These are phyloP conservation scores for Oncorhynchus clarkii DNA, from an alignment of 2,113 vertebrate species.

Conservation along the genomic window DNA sequence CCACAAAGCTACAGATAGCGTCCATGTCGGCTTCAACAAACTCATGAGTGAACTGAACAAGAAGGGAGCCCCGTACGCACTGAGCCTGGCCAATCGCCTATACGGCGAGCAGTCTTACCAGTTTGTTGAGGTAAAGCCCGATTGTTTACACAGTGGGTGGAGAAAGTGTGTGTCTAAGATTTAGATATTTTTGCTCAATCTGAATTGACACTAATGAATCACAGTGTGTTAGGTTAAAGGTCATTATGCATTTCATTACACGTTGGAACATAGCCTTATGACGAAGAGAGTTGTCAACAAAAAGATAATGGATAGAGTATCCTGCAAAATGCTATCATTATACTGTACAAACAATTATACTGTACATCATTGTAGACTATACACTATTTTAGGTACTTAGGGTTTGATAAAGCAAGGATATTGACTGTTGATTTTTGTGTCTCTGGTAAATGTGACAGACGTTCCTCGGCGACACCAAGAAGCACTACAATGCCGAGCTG, in stretches of 20 bases:
- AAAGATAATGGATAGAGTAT: too few relatives aligned
- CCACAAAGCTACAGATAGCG: conserved; percentile 40
- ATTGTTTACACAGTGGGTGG: neutral
- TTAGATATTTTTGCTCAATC: neutral
- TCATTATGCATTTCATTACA: neutral
- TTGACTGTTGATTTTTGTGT: neutral
- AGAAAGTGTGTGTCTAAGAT: neutral
- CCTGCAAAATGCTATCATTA: too few relatives aligned
- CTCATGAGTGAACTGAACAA: conserved; percentile 79
- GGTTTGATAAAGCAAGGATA: neutral
- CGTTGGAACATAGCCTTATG: neutral
- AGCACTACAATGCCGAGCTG: conserved; percentile 67
- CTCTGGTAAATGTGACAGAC: conserved; percentile 55
- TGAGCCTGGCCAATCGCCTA: conserved; percentile 83
- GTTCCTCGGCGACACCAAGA: conserved; percentile 60
- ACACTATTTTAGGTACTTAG: too few relatives aligned
- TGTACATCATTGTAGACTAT: too few relatives aligned
- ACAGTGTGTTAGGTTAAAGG: neutral
- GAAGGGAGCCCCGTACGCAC: conserved; percentile 66
- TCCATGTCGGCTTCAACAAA: conserved; percentile 74
- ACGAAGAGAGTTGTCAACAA: neutral
- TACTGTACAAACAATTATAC: too few relatives aligned
- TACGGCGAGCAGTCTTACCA: conserved; percentile 84
- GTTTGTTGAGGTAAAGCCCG: conserved; percentile 77
- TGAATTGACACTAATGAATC: neutral